These are phyloP conservation scores for Alosa alosa DNA, from an alignment of 2,113 vertebrate species.

Conservation along the genomic window DNA sequence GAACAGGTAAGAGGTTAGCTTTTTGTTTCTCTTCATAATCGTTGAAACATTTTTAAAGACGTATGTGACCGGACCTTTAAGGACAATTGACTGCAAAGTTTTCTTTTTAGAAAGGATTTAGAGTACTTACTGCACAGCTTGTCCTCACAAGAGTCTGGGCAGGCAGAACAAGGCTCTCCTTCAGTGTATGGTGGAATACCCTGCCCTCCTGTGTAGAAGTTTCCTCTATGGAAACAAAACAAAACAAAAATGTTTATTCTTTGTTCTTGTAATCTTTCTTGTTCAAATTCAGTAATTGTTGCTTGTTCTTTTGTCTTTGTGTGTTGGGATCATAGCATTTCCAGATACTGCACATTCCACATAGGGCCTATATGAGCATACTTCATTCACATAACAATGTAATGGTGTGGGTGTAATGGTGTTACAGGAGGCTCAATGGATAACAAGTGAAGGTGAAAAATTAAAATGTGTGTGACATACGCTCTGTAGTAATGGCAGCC, in stretches of 20 bases:
- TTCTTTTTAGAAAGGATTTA: background rate
- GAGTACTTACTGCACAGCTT: conserved; percentile 68
- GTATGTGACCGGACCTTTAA: background rate
- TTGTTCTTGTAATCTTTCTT: background rate
- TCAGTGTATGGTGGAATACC: conserved; percentile 49
- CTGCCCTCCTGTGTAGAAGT: conserved; percentile 44
- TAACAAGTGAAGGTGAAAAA: background rate
- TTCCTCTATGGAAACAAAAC: conserved; percentile 59
- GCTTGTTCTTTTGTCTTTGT: background rate
- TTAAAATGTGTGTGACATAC: conserved; percentile 49
- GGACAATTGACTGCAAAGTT: background rate
- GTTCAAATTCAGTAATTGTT: background rate
- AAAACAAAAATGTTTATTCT: background rate
- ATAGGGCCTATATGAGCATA: background rate
- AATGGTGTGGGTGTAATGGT: too few species aligned
- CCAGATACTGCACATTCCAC: background rate
- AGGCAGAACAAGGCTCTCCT: conserved; percentile 56
- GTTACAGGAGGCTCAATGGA: background rate
- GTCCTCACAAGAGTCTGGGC: conserved; percentile 58
- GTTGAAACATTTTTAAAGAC: background rate
- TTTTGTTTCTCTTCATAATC: background rate
- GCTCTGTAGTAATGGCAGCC: conserved; percentile 68
- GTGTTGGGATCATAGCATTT: background rate
- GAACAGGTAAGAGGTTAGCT: background rate
- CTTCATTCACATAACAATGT: background rate